Evolutionary conservation across 2,797 vertebrate genomes (phyloP).

Genomic region (Esox lucius): DNA sequence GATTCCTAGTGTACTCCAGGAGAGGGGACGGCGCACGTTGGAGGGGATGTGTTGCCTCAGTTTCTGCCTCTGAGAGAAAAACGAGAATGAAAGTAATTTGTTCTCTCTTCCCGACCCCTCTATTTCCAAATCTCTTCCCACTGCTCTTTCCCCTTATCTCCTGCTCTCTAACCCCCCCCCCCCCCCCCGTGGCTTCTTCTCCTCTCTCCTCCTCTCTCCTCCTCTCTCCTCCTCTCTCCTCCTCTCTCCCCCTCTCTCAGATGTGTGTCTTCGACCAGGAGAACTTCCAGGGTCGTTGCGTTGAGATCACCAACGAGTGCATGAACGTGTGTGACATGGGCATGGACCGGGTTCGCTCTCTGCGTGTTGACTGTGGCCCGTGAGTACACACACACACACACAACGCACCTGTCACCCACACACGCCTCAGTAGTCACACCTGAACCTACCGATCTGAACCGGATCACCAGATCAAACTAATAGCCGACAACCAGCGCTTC

Average conservation of each 20-base stretch:
- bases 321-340: conserved; percentile 76
- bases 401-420: not conserved
- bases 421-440: no score
- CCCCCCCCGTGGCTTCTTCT: not conserved
- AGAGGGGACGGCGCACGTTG: no score
- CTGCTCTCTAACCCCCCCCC: not conserved
- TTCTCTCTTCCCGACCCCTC: not conserved
- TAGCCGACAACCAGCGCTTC: no score
- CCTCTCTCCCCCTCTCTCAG: conserved; percentile 39
- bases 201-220: not conserved
- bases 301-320: conserved; percentile 74
- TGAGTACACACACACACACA: conserved; percentile 56
- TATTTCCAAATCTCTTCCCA: not conserved
- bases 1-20: not conserved
- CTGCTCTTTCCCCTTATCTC: not conserved
- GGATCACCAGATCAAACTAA: no score
- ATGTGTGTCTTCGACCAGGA: conserved; percentile 77
- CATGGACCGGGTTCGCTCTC: conserved; percentile 76
- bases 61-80: no score
- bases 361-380: conserved; percentile 75
- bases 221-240: not conserved
- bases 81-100: not conserved
- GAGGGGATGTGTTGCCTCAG: no score
- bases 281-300: conserved; percentile 79
- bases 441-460: no score